phyloP scores from a whole-genome alignment of 2,797 vertebrate species.

The Chromis chromis region DNA sequence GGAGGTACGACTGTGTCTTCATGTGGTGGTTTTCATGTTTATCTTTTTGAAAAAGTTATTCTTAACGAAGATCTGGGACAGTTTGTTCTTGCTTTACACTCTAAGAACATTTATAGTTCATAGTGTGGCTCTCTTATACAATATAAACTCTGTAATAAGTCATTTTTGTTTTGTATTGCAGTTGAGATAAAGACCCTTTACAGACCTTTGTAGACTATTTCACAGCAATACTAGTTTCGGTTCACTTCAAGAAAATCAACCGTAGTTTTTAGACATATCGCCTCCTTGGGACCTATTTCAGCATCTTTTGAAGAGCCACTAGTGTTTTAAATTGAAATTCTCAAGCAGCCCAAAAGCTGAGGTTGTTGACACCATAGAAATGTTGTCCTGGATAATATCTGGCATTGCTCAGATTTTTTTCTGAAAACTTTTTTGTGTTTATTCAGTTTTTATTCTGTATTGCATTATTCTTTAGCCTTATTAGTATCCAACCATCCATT shows the following conservation, averaged over 20 bases:
- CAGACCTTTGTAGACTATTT: neutral
- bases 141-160: neutral
- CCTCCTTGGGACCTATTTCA: neutral
- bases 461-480: too few relatives aligned
- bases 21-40: slow-evolving; percentile 21
- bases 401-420: neutral
- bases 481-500: too few relatives aligned
- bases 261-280: neutral
- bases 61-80: neutral
- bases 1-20: slow-evolving; percentile 58
- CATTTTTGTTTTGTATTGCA: neutral
- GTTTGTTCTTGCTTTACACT: neutral
- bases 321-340: slow-evolving; percentile 3
- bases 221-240: neutral
- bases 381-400: neutral
- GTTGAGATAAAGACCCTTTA: neutral
- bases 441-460: neutral
- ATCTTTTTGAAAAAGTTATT: neutral
- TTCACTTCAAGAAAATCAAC: neutral
- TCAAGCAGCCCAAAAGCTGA: neutral
- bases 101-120: neutral
- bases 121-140: neutral
- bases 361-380: neutral
- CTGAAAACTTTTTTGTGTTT: neutral
- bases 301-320: neutral